phyloP scores from a whole-genome alignment of 2,113 vertebrate genomes.

The Alaudala cheleensis region DNA sequence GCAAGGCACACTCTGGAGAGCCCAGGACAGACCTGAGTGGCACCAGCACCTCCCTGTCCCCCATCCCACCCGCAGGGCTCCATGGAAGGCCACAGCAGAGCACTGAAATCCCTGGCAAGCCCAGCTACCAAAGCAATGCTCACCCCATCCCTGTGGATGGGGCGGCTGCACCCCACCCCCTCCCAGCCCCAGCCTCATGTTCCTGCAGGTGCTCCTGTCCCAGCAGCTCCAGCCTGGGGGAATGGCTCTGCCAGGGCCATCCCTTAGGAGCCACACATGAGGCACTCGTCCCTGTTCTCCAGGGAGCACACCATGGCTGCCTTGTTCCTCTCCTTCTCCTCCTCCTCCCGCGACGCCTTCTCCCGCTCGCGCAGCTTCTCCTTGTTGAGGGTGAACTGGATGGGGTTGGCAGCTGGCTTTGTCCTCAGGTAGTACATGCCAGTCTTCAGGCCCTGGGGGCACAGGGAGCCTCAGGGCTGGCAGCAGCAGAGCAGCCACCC shows the following conservation, averaged over 20 bases:
- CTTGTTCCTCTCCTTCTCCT: conserved; percentile 85
- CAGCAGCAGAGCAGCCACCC: not conserved
- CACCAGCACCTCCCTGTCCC: not conserved
- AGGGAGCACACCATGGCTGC: conserved; percentile 95
- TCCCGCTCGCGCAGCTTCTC: conserved; percentile 87
- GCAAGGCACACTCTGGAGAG: not conserved
- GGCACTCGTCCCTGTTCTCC: conserved; percentile 91
- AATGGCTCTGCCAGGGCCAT: not conserved
- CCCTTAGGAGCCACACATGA: conserved; percentile 92
- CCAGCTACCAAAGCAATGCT: not conserved
- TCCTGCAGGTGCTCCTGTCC: not conserved
- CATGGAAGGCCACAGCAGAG: not conserved
- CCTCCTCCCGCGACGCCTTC: conserved; percentile 57
- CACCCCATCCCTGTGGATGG: not conserved
- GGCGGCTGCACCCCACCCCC: not conserved
- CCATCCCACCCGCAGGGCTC: not conserved
- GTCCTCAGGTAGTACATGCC: conserved; percentile 98
- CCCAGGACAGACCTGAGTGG: not conserved
- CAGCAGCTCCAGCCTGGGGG: not conserved
- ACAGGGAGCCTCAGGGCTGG: not conserved
- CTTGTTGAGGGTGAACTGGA: conserved; percentile 97
- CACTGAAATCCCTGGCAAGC: not conserved
- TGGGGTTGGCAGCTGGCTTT: conserved; percentile 93
- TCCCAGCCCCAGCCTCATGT: not conserved
- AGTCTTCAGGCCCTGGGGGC: conserved; percentile 89